Conservation (phyloP, 64 coral and sea anemone genomes). For the Montipora foliosa region DNA sequence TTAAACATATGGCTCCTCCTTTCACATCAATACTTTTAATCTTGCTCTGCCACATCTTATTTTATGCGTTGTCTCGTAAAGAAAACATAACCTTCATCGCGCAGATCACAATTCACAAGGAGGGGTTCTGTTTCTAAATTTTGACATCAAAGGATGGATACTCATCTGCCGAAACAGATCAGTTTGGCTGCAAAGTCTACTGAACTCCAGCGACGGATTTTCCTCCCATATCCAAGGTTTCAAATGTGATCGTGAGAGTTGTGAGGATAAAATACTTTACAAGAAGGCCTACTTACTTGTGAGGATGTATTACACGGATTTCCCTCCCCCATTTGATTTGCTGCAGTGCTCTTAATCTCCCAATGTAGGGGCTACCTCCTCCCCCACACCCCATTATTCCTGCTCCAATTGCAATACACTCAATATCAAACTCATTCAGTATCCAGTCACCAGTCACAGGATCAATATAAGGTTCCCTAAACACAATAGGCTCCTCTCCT, state of each 20-base stretch:
- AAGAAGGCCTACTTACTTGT: constrained; percentile 40
- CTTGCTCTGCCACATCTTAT: too few species aligned
- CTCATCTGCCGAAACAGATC: too few species aligned
- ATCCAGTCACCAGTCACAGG: constrained; percentile 70
- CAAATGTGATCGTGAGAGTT: not conserved
- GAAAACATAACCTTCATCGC: too few species aligned
- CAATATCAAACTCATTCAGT: constrained; percentile 85
- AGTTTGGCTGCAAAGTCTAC: too few species aligned
- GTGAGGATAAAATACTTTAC: not conserved
- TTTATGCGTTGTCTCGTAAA: too few species aligned
- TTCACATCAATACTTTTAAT: too few species aligned
- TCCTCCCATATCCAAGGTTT: not conserved
- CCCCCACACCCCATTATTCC: constrained; percentile 97
- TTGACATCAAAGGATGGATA: too few species aligned
- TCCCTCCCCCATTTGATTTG: constrained; percentile 57
- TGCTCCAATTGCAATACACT: constrained; percentile 87
- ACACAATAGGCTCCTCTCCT: constrained; percentile 4
- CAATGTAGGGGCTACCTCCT: constrained; percentile 82
- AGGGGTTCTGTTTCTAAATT: too few species aligned
- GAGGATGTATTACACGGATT: constrained; percentile 87
- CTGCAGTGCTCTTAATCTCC: constrained; percentile 57
- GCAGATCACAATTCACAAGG: too few species aligned
- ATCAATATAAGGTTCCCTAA: constrained; percentile 76
- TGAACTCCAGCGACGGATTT: too few species aligned
- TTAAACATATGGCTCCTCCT: too few species aligned